Evolutionary conservation across 2,888 invertebrate genomes (phyloP).

Genomic region (Mimachlamys varia): DNA sequence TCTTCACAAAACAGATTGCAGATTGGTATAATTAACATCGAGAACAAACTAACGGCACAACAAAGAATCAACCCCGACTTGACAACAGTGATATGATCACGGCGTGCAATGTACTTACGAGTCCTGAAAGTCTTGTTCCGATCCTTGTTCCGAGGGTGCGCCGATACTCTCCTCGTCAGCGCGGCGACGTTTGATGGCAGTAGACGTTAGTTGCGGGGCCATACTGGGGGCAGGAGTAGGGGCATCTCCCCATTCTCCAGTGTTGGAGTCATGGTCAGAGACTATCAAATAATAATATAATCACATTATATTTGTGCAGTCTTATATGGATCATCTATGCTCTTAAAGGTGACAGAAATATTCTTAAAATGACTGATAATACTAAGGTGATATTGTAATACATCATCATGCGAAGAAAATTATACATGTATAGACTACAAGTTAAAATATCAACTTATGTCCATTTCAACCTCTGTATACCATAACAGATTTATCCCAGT

Average conservation of each 20-base stretch:
- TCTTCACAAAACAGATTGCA: too few relatives aligned
- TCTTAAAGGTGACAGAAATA: too few relatives aligned
- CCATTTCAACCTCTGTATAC: too few relatives aligned
- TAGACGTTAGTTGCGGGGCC: conserved; percentile 72
- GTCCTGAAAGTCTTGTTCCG: conserved; percentile 72
- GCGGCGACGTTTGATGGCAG: conserved; percentile 71
- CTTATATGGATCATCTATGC: too few relatives aligned
- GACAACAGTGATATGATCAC: conserved; percentile 29
- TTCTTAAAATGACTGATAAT: too few relatives aligned
- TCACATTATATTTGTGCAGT: background rate
- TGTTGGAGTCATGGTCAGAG: conserved; percentile 57
- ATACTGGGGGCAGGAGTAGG: conserved; percentile 67
- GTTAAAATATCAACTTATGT: too few relatives aligned
- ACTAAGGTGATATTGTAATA: too few relatives aligned
- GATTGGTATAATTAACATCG: background rate
- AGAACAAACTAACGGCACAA: conserved; percentile 37
- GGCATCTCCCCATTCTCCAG: conserved; percentile 58
- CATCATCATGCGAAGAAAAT: too few relatives aligned
- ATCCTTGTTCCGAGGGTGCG: conserved; percentile 71
- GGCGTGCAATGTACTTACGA: conserved; percentile 65
- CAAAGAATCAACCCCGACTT: conserved; percentile 18
- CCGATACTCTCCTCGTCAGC: conserved; percentile 66
- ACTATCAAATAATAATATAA: conserved; percentile 41
- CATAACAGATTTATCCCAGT: too few relatives aligned
- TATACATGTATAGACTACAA: too few relatives aligned